Evolutionary conservation across 2,888 invertebrate genomes (phyloP), one percentile per base, ranked within the genome.

Genomic region (Caenorhabditis angaria): DNA sequence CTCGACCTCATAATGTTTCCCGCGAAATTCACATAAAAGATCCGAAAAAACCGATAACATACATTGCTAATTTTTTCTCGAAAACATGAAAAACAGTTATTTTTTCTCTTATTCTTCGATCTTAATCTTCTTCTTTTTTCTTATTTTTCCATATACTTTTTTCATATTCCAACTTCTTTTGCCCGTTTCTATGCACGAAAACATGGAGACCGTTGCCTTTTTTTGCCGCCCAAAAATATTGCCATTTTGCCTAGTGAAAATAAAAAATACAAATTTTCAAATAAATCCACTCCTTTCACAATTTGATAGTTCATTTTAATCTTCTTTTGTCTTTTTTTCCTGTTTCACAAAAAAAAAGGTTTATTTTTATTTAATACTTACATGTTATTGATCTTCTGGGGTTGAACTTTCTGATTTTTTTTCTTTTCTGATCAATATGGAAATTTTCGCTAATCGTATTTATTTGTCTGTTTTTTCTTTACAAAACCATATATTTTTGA

Each of bases 201-300:
- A 35, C 25, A 41, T 57, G 57, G 57, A 57, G 22, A 57, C 57
- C 22, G 57, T 57, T 57, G 57, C 57, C 29, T 35, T 41, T 56
- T 28, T 22, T 35, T 35, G 24, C 54, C 25, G n/a, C 20, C n/a
- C 24, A 29, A 22, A 51, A 53, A 8, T 64, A 54, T 47, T 55
- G 5, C 35, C 53, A 24, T 65, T 48, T 48, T 50, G 29, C 32
- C 29, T 60, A 58, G 47, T 55, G 59, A 59, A 58, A 54, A 41
- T 59, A 62, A 48, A 61, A 61, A 56, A 66, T 50, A 58, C 22
- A 18, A 24, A 63, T 41, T 41, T 14, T 14, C 5, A n/a, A n/a
- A n/a, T n/a, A n/a, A 41, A 41, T 41, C 10, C 41, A 41, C 18
- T 14, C 2, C 18, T 41, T 41, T 41, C 18, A 41, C 41, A 18